phyloP scores from a whole-genome alignment of 2,113 vertebrate species.

The Elaphurus davidianus region DNA sequence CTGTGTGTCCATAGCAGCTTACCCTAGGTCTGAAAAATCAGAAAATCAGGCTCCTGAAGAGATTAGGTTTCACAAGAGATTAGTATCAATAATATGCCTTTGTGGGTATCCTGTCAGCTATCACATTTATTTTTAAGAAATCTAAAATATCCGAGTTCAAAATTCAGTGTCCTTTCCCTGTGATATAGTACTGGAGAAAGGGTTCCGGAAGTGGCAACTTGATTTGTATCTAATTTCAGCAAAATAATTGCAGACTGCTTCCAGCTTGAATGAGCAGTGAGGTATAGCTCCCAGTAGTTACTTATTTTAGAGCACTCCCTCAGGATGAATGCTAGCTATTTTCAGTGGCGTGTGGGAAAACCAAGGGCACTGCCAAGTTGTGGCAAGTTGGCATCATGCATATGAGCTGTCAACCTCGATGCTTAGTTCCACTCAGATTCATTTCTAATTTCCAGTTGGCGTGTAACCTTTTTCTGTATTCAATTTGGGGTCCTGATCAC shows the following conservation, averaged over 20 bases:
- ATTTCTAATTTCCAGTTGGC: slow-evolving; percentile 20
- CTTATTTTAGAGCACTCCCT: slow-evolving; percentile 60
- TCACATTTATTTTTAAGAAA: neutral
- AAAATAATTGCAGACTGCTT: slow-evolving; percentile 49
- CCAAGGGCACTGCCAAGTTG: slow-evolving; percentile 45
- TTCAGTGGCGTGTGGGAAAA: slow-evolving; percentile 58
- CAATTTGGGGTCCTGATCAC: neutral
- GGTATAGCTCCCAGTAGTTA: slow-evolving; percentile 25
- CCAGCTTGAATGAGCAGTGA: slow-evolving; percentile 56
- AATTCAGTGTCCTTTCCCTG: neutral
- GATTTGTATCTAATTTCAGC: slow-evolving; percentile 60
- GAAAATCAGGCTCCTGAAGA: neutral
- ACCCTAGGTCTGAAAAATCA: neutral
- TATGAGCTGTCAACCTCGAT: slow-evolving; percentile 33
- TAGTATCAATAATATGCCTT: neutral
- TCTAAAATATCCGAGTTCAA: neutral
- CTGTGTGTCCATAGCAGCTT: neutral
- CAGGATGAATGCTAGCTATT: slow-evolving; percentile 62
- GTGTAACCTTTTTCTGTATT: neutral
- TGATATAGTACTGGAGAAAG: neutral
- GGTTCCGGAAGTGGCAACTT: slow-evolving; percentile 51
- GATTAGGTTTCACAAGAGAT: neutral
- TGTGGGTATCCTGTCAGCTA: neutral
- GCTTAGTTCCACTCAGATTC: slow-evolving; percentile 29
- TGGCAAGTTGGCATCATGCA: slow-evolving; percentile 9